A percentile compares a stretch with the other conserved stretches of the same genome.
Evolutionary conservation across 2,113 vertebrate species (phyloP).

Genomic region (Piprites chloris): DNA sequence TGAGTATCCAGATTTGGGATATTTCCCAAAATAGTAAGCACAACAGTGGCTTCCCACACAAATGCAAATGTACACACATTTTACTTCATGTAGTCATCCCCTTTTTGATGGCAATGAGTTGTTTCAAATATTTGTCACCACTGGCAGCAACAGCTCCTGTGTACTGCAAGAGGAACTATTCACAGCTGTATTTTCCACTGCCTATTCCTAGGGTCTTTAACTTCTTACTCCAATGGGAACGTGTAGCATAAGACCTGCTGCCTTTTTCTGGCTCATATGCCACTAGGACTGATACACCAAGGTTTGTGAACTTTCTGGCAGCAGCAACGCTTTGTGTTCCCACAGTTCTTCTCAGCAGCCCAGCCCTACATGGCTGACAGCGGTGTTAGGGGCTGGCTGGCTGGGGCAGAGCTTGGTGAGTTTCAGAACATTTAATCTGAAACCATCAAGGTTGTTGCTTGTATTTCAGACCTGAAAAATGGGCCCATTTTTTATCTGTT

Average conservation of each 20-base stretch:
- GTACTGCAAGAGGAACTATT: neutral
- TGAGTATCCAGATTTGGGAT: neutral
- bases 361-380: neutral
- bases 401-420: rapidly evolving
- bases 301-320: neutral
- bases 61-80: neutral
- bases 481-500: neutral
- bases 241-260: neutral
- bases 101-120: neutral
- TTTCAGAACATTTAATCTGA: neutral
- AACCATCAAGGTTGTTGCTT: neutral
- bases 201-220: neutral
- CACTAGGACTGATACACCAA: neutral
- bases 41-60: rapidly evolving
- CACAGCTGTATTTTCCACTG: neutral
- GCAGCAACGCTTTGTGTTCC: neutral
- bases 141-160: neutral
- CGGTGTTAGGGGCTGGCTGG: neutral
- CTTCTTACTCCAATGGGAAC: neutral
- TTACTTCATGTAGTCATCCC: neutral
- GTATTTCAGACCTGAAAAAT: neutral
- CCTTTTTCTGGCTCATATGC: neutral
- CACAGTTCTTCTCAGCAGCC: neutral
- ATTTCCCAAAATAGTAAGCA: neutral
- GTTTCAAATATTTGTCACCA: neutral